Evolutionary conservation across 2,113 vertebrate genomes (phyloP).

Genomic region (Vidua macroura): DNA sequence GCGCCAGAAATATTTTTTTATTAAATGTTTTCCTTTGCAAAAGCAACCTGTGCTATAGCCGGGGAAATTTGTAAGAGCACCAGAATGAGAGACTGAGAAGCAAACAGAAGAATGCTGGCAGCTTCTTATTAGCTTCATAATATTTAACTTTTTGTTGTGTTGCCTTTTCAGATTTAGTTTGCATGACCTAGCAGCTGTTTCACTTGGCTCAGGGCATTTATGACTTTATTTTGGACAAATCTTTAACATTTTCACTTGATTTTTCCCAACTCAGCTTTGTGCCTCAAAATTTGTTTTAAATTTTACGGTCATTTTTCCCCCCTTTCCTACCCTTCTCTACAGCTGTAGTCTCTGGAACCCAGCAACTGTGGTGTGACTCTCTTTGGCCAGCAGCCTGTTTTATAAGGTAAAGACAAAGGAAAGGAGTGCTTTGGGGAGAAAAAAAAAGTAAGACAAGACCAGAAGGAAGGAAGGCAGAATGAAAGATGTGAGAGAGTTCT

Average conservation of each 20-base stretch:
- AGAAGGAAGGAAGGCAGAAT: background rate
- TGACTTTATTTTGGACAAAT: constrained; percentile 83
- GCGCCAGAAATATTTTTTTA: background rate
- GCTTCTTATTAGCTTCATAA: constrained; percentile 46
- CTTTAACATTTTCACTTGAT: constrained; percentile 76
- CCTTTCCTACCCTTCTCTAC: constrained; percentile 40
- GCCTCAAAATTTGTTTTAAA: constrained; percentile 81
- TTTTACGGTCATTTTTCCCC: constrained; percentile 67
- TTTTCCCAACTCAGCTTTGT: constrained; percentile 72
- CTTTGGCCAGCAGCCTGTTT: constrained; percentile 23
- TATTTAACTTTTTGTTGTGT: constrained; percentile 47
- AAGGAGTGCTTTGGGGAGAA: constrained; percentile 6
- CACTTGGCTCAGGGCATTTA: constrained; percentile 72
- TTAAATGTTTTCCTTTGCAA: background rate
- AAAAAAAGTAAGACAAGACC: background rate
- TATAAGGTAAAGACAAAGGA: constrained; percentile 19
- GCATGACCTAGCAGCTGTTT: constrained; percentile 77
- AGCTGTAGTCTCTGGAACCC: constrained; percentile 70
- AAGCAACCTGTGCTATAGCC: background rate
- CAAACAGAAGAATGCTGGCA: constrained; percentile 12
- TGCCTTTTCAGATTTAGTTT: constrained; percentile 65
- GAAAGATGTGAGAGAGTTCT: background rate
- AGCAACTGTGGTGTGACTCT: constrained; percentile 51
- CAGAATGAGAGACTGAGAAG: background rate
- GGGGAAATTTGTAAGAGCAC: background rate